Evolutionary conservation across 2,888 invertebrate species (phyloP).

Genomic region (Tachystola acroxantha): DNA sequence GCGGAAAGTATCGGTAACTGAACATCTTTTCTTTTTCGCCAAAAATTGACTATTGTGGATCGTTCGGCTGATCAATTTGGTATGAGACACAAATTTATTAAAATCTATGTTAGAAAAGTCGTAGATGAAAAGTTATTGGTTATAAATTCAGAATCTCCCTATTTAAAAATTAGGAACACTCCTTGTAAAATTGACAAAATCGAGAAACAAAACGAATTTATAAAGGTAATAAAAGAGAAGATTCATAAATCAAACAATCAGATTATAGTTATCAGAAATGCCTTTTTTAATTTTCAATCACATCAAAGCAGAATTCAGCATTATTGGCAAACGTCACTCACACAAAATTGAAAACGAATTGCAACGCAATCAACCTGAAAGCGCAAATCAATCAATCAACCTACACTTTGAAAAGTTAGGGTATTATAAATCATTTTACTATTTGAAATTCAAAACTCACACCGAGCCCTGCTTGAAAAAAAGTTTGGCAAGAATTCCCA

Average conservation of each 20-base stretch:
- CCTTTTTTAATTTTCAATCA: neutral
- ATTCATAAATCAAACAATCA: neutral
- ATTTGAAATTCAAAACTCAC: conserved; percentile 12
- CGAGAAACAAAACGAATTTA: no score
- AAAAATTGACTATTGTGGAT: no score
- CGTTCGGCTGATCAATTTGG: no score
- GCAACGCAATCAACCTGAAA: conserved; percentile 7
- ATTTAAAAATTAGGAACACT: no score
- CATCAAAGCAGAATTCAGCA: neutral
- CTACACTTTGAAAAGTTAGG: conserved; percentile 1
- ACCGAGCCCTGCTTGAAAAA: conserved; percentile 2
- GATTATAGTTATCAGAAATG: neutral
- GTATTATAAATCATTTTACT: conserved; percentile 10
- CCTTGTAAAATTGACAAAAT: no score
- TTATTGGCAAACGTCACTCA: conserved; percentile 13
- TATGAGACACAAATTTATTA: no score
- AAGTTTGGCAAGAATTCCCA: conserved; percentile 7
- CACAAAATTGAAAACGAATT: conserved; percentile 10
- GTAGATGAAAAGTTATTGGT: no score
- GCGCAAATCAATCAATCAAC: conserved; percentile 8
- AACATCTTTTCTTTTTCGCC: no score
- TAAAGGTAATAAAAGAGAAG: no score
- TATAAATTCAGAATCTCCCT: no score
- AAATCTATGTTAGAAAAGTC: no score
- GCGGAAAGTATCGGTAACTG: no score